Evolutionary conservation across 2,797 vertebrate species (phyloP).

Genomic region (Sarcophilus harrisii): DNA sequence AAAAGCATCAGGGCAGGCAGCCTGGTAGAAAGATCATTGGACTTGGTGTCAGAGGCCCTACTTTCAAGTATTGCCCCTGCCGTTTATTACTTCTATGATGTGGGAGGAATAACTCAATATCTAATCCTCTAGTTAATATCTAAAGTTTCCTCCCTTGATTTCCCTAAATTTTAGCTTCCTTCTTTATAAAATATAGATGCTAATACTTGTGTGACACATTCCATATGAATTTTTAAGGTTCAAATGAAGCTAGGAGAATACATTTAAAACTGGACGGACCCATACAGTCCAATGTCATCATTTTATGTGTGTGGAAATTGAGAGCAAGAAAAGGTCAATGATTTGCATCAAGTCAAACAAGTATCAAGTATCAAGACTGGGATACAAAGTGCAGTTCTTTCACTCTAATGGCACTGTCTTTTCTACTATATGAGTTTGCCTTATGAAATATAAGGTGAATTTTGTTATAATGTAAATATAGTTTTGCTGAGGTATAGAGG

Average conservation of each 20-base stretch:
- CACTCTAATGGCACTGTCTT: not conserved
- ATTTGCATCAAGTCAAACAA: not conserved
- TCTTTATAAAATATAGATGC: not conserved
- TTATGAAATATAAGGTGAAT: too few species aligned
- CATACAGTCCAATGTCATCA: not conserved
- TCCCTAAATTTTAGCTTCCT: not conserved
- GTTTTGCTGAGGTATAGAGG: too few species aligned
- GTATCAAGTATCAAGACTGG: constrained; percentile 3
- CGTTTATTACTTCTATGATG: not conserved
- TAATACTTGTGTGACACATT: not conserved
- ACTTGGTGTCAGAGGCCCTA: not conserved
- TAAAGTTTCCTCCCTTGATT: not conserved
- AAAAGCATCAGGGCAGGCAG: not conserved
- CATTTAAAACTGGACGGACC: not conserved
- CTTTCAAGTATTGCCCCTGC: not conserved
- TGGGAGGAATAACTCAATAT: not conserved
- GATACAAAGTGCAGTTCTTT: not conserved
- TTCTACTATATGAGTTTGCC: not conserved
- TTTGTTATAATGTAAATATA: too few species aligned
- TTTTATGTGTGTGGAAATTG: not conserved
- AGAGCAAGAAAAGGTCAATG: not conserved
- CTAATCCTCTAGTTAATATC: not conserved
- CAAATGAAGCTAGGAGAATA: not conserved
- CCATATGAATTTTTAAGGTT: not conserved
- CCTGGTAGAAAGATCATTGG: not conserved